These are phyloP conservation scores for Labroides dimidiatus DNA, from an alignment of 2,797 vertebrate species.

Conservation along the genomic window DNA sequence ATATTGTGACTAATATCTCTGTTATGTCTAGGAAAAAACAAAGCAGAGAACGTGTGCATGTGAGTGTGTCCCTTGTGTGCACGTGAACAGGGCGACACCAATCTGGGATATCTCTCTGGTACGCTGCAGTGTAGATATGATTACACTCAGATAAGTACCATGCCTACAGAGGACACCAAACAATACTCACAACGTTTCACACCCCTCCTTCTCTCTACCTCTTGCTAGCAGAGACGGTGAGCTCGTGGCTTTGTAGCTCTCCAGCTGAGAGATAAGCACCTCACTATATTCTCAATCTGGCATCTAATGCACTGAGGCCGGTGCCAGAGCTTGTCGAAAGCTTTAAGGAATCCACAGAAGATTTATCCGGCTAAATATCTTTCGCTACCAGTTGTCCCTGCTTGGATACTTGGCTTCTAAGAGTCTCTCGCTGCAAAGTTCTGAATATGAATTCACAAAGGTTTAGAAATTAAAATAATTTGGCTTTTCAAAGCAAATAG, in stretches of 20 bases:
- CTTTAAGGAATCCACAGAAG: constrained; percentile 65
- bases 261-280: constrained; percentile 72
- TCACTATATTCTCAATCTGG: constrained; percentile 67
- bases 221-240: constrained; percentile 53
- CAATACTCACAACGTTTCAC: constrained; percentile 52
- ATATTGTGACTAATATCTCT: constrained; percentile 84
- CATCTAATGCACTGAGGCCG: constrained; percentile 56
- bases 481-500: neutral
- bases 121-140: constrained; percentile 68
- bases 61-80: constrained; percentile 48
- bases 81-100: constrained; percentile 46
- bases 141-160: constrained; percentile 74
- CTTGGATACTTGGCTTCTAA: constrained; percentile 19
- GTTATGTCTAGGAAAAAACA: constrained; percentile 78
- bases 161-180: constrained; percentile 65
- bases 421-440: constrained; percentile 12
- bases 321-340: constrained; percentile 62
- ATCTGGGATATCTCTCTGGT: constrained; percentile 66
- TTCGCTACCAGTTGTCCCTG: constrained; percentile 25
- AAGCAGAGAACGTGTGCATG: constrained; percentile 42
- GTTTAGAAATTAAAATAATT: neutral
- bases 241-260: constrained; percentile 58
- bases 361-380: constrained; percentile 59
- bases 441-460: neutral
- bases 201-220: constrained; percentile 21